These are phyloP conservation scores for Drosophila grimshawi DNA, from an alignment of 1,140 invertebrate genomes.

Conservation along the genomic window DNA sequence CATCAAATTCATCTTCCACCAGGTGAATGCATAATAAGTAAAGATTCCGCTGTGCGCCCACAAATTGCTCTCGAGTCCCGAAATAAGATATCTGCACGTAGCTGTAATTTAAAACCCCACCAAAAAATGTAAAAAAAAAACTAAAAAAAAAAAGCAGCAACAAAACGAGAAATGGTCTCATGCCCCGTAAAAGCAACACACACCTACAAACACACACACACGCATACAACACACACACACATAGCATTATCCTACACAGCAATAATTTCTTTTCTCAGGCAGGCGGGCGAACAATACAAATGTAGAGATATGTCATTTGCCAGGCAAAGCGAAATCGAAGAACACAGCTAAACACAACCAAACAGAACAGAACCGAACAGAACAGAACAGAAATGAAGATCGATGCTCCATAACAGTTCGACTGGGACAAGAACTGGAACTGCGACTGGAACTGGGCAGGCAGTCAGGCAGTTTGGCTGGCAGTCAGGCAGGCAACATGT, in stretches of 20 bases:
- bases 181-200: constrained; percentile 10
- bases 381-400: constrained; percentile 65
- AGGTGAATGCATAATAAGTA: constrained; percentile 55
- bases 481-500: constrained; percentile 62
- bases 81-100: constrained; percentile 83
- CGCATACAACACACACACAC: constrained; percentile 27
- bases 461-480: constrained; percentile 4
- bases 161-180: constrained; percentile 42
- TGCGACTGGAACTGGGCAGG: neutral
- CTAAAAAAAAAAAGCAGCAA: constrained; percentile 34
- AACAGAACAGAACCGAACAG: constrained; percentile 50
- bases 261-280: constrained; percentile 65
- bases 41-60: constrained; percentile 50
- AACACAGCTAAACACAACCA: constrained; percentile 30
- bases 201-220: constrained; percentile 27
- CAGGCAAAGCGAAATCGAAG: constrained; percentile 67
- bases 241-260: constrained; percentile 61
- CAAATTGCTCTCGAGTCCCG: constrained; percentile 63
- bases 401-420: constrained; percentile 68
- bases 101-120: constrained; percentile 78
- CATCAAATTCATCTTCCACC: constrained; percentile 61
- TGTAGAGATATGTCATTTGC: constrained; percentile 78
- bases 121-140: constrained; percentile 33
- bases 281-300: constrained; percentile 46
- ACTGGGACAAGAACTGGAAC: constrained; percentile 31